Conservation (phyloP, 2,797 vertebrate genomes). For the Labroides dimidiatus region DNA sequence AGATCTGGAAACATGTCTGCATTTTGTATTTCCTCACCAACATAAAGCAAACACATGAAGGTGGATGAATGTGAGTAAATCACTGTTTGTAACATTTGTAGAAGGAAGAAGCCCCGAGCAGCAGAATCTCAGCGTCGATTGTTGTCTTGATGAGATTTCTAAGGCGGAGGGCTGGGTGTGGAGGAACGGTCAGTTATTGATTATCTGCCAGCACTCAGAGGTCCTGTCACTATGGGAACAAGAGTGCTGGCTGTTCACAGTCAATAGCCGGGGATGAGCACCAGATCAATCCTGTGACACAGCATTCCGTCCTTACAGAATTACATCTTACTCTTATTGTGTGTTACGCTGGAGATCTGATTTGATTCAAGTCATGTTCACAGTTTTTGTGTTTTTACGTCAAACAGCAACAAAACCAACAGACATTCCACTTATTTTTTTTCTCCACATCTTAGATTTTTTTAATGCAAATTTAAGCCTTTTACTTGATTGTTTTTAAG, state of each 20-base stretch:
- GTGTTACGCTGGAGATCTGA: constrained; percentile 2
- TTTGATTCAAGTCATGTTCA: background rate
- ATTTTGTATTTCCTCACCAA: no score
- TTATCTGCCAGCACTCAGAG: constrained; percentile 73
- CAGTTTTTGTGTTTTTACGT: background rate
- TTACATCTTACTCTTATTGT: background rate
- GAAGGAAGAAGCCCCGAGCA: constrained; percentile 16
- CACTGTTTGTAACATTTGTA: constrained; percentile 4
- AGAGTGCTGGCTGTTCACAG: constrained; percentile 63
- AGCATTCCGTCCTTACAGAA: background rate
- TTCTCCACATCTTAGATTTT: constrained; percentile 1
- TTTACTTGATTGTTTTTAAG: background rate
- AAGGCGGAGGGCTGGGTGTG: constrained; percentile 46
- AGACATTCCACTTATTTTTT: background rate
- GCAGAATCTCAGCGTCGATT: constrained; percentile 14
- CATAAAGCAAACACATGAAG: no score
- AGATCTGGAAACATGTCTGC: constrained; percentile 16
- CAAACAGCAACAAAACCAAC: constrained; percentile 2
- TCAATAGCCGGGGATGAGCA: constrained; percentile 51
- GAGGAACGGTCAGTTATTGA: constrained; percentile 70
- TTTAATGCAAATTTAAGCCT: constrained; percentile 1
- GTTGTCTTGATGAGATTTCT: constrained; percentile 64
- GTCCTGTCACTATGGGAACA: constrained; percentile 79
- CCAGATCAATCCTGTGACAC: constrained; percentile 48
- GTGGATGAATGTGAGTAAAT: background rate